Evolutionary conservation across 2,888 invertebrate species (phyloP).

Genomic region (Zaprionus bogoriensis): DNA sequence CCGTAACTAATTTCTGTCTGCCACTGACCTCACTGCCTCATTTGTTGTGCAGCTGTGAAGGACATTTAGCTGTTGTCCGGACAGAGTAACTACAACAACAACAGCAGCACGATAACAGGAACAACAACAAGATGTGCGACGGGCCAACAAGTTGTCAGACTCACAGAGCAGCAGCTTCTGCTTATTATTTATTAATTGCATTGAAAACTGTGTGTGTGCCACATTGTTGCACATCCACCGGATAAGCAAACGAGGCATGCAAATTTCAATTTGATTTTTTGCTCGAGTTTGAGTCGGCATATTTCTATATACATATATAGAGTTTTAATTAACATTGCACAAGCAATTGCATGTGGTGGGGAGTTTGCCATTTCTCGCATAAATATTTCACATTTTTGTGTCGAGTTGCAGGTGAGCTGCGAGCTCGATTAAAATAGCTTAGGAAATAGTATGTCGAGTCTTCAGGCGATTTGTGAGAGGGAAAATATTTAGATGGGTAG

Average conservation of each 20-base stretch:
- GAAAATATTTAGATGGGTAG: not conserved
- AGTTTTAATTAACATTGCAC: conserved; percentile 35
- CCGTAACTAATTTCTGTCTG: conserved; percentile 65
- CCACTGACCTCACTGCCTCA: not conserved
- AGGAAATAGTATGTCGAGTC: not conserved
- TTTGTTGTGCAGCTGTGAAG: conserved; percentile 39
- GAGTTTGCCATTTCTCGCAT: conserved; percentile 11
- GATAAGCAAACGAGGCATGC: not conserved
- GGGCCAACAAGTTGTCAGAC: conserved; percentile 39
- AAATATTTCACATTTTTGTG: conserved; percentile 27
- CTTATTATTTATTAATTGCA: conserved; percentile 70
- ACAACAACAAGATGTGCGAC: not conserved
- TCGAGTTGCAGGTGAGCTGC: conserved; percentile 2
- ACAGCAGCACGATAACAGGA: not conserved
- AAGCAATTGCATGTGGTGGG: conserved; percentile 8
- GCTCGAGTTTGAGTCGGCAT: not conserved
- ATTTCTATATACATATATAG: not conserved
- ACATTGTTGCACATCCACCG: conserved; percentile 23
- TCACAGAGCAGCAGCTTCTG: conserved; percentile 20
- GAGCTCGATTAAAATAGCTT: conserved; percentile 1
- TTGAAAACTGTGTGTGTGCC: conserved; percentile 39
- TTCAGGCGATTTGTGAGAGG: not conserved
- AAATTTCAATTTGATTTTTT: not conserved
- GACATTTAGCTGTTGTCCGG: conserved; percentile 41
- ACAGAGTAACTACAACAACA: conserved; percentile 15